Percentiles rank a stretch among this genome's conserved stretches.
phyloP scores from a whole-genome alignment of 2,113 vertebrate species.

The Vidua chalybeata region DNA sequence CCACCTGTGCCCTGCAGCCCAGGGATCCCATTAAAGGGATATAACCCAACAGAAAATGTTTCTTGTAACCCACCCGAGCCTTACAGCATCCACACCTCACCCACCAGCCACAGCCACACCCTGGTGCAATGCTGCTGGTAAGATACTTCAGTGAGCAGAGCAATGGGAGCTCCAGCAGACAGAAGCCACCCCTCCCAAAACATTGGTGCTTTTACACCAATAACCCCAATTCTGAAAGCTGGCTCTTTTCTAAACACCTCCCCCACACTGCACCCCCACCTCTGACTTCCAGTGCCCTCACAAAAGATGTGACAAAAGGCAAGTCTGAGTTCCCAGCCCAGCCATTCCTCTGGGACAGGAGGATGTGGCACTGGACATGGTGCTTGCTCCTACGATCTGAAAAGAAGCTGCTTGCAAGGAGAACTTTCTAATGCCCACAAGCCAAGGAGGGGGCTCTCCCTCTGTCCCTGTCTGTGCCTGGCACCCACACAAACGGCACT shows the following conservation, averaged over 20 bases:
- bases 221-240: not conserved
- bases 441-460: not conserved
- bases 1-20: not conserved
- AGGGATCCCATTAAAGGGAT: not conserved
- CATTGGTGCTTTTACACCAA: not conserved
- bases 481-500: not conserved
- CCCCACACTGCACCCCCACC: fast-evolving
- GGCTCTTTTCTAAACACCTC: not conserved
- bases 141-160: not conserved
- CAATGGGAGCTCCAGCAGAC: not conserved
- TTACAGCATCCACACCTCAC: not conserved
- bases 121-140: not conserved
- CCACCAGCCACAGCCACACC: not conserved
- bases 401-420: not conserved
- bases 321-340: not conserved
- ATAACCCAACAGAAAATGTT: not conserved
- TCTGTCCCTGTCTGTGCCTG: not conserved
- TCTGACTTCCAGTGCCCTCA: not conserved
- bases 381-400: not conserved
- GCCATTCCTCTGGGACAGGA: not conserved
- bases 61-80: not conserved
- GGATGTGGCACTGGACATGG: not conserved
- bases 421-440: not conserved
- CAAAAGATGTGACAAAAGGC: not conserved
- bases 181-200: not conserved